Evolutionary conservation across 2,113 vertebrate species (phyloP).

Genomic region (Crotalus viridis): DNA sequence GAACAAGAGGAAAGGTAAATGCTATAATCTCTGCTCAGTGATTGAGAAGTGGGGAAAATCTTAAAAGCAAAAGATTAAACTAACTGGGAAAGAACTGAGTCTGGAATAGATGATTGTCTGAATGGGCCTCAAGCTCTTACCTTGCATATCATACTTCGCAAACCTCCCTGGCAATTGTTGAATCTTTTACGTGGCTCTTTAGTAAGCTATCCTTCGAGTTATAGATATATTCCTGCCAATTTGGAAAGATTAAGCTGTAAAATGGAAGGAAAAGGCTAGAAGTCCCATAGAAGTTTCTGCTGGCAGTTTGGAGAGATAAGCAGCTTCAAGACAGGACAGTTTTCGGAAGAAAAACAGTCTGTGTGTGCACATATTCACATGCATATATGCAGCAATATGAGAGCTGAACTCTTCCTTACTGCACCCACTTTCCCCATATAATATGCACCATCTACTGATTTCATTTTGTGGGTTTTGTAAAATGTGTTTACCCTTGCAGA

Average conservation of each 20-base stretch:
- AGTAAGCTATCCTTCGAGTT: not conserved
- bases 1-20: not conserved
- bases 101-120: not conserved
- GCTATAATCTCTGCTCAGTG: not conserved
- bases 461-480: not conserved
- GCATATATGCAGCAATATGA: not conserved
- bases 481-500: conserved; percentile 11
- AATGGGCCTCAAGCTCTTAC: not conserved
- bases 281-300: not conserved
- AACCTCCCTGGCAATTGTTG: not conserved
- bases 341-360: not conserved
- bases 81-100: not conserved
- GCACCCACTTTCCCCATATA: not conserved
- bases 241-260: not conserved
- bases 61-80: not conserved
- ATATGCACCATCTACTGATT: not conserved
- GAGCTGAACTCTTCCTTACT: not conserved
- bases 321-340: not conserved
- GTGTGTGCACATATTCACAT: not conserved
- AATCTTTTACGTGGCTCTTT: not conserved
- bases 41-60: not conserved
- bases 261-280: not conserved
- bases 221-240: not conserved
- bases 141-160: not conserved
- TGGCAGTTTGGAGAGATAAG: not conserved